A percentile compares a stretch with the other conserved stretches of the same genome.
Conservation (phyloP, 1,140 invertebrate species). For the Cepaea nemoralis region DNA sequence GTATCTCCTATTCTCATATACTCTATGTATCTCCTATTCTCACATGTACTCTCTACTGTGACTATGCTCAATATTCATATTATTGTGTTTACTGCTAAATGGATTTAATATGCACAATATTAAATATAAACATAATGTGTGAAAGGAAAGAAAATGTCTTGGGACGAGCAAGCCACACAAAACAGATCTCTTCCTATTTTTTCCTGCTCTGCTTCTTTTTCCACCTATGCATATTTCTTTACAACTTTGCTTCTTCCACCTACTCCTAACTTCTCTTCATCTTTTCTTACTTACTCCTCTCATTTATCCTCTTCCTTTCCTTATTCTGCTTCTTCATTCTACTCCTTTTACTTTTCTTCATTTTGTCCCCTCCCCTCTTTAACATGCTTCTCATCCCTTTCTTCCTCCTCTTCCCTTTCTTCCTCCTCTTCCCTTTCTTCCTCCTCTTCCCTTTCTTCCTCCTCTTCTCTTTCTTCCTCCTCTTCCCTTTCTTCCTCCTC, state of each 20-base stretch:
- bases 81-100: too few species aligned
- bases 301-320: neutral
- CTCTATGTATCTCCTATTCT: too few species aligned
- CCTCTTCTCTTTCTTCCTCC: conserved; percentile 9
- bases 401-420: conserved; percentile 10
- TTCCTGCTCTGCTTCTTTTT: neutral
- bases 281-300: neutral
- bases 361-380: too few species aligned
- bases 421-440: neutral
- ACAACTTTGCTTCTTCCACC: neutral
- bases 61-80: too few species aligned
- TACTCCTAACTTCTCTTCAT: neutral
- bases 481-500: too few species aligned
- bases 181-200: conserved; percentile 2
- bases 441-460: conserved; percentile 10
- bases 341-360: neutral
- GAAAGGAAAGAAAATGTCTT: too few species aligned
- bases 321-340: neutral
- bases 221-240: neutral
- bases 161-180: too few species aligned
- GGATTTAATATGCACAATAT: too few species aligned
- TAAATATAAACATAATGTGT: too few species aligned
- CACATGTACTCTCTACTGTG: too few species aligned
- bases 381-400: neutral
- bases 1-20: too few species aligned